These are phyloP conservation scores for Rhagophthalmus giganteus DNA, from an alignment of 2,888 invertebrate genomes.

Conservation along the genomic window DNA sequence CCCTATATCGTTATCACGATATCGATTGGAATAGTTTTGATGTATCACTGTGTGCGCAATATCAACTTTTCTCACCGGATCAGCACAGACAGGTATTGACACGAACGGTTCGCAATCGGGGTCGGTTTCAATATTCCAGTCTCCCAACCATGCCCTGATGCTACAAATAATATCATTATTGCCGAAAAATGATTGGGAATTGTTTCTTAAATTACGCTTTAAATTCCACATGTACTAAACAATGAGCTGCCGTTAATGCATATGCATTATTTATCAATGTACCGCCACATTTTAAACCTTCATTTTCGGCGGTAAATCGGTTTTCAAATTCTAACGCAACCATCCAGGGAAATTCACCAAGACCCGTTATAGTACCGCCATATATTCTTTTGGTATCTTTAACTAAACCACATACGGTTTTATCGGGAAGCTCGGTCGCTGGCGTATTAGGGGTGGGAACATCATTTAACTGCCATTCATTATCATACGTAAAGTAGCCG, in stretches of 20 bases:
- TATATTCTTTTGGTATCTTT: slow-evolving; percentile 5
- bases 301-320: slow-evolving; percentile 4
- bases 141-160: slow-evolving; percentile 2
- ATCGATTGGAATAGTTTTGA: neutral
- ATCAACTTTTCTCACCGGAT: slow-evolving; percentile 1
- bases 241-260: slow-evolving; percentile 56
- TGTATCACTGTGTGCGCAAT: neutral
- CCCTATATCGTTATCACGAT: slow-evolving; percentile 5
- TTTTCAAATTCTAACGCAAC: slow-evolving; percentile 51
- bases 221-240: slow-evolving; percentile 32
- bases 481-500: too few species aligned
- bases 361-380: slow-evolving; percentile 43
- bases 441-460: too few species aligned
- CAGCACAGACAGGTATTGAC: neutral
- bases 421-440: slow-evolving; percentile 8
- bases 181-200: too few species aligned
- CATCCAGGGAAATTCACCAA: slow-evolving; percentile 56
- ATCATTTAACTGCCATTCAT: too few species aligned
- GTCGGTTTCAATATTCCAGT: slow-evolving; percentile 6
- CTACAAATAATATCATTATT: slow-evolving; percentile 4
- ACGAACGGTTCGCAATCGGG: slow-evolving; percentile 1
- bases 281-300: slow-evolving; percentile 48
- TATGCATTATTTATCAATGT: slow-evolving; percentile 54
- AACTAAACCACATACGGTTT: slow-evolving; percentile 13
- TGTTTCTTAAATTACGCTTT: slow-evolving; percentile 3